These are phyloP conservation scores for Drosophila ezoana DNA, from an alignment of 2,888 invertebrate genomes.

Conservation along the genomic window DNA sequence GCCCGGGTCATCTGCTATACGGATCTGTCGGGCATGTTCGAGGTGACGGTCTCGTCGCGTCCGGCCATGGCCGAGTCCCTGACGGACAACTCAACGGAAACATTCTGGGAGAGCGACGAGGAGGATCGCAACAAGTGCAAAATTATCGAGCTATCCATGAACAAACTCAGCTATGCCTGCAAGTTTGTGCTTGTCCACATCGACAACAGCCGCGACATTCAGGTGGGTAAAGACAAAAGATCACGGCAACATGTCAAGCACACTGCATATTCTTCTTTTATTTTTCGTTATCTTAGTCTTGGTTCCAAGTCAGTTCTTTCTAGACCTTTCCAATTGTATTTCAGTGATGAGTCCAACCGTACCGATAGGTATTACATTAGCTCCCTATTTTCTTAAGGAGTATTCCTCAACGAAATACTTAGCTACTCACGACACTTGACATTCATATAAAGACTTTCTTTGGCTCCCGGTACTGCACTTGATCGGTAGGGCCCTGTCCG, in stretches of 20 bases:
- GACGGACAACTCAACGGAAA: constrained; percentile 97
- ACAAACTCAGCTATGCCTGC: constrained; percentile 85
- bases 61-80: constrained; percentile 97
- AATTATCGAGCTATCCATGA: constrained; percentile 90
- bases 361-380: too few species aligned
- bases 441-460: too few species aligned
- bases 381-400: too few species aligned
- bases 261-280: neutral
- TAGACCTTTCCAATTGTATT: too few species aligned
- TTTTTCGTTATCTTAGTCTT: neutral
- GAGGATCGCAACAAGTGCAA: constrained; percentile 97
- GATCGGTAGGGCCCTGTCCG: neutral
- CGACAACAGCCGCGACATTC: constrained; percentile 96
- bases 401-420: too few species aligned
- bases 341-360: too few species aligned
- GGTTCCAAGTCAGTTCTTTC: too few species aligned
- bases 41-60: constrained; percentile 93
- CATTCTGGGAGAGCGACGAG: constrained; percentile 99
- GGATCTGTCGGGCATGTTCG: constrained; percentile 84
- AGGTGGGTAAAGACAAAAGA: constrained; percentile 86
- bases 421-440: too few species aligned
- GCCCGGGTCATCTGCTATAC: constrained; percentile 82
- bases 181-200: constrained; percentile 92
- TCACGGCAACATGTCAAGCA: too few species aligned
- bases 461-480: neutral